phyloP scores from a whole-genome alignment of 2,888 invertebrate genomes.

The Lasioglossum figueresi region DNA sequence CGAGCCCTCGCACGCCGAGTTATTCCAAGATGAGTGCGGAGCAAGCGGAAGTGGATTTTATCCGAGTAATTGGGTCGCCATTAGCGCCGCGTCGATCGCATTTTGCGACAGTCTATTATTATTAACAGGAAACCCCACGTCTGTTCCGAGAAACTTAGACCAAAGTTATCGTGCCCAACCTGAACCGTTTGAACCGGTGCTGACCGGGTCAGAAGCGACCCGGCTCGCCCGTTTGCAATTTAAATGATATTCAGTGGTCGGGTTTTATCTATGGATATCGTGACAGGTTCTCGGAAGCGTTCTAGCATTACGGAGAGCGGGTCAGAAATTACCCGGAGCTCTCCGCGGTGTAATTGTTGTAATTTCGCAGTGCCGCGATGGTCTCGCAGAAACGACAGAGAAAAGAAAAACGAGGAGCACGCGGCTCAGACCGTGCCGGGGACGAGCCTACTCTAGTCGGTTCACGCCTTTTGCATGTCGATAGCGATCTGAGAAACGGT shows the following conservation, averaged over 20 bases:
- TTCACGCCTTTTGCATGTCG: constrained; percentile 39
- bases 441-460: background rate
- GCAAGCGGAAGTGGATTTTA: background rate
- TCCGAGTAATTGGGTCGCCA: background rate
- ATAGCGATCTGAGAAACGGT: constrained; percentile 23
- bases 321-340: background rate
- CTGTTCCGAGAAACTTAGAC: background rate
- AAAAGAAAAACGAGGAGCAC: background rate
- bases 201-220: background rate
- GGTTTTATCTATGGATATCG: constrained; percentile 2
- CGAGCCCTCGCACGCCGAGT: background rate
- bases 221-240: background rate
- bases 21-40: background rate
- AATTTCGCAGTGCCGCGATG: background rate
- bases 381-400: background rate
- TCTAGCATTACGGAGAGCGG: background rate
- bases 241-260: background rate
- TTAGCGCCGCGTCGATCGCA: background rate
- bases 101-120: background rate
- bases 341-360: background rate
- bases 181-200: background rate
- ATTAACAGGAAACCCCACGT: background rate
- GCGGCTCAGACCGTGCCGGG: background rate
- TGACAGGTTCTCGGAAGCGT: background rate
- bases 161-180: background rate